These are phyloP conservation scores for Aleiodes testaceus DNA, from an alignment of 2,888 invertebrate genomes.

Conservation along the genomic window DNA sequence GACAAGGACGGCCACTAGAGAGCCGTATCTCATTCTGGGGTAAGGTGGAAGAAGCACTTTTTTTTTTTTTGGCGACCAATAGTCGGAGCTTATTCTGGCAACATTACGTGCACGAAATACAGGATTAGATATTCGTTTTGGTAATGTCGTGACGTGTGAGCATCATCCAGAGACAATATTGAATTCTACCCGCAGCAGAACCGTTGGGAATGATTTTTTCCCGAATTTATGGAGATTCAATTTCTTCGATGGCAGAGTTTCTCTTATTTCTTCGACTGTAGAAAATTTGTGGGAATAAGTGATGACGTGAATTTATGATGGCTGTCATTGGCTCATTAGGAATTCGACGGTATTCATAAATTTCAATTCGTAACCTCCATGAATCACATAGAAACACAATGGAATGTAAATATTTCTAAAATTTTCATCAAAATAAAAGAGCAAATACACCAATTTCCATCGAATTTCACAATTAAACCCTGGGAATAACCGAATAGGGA, in stretches of 20 bases:
- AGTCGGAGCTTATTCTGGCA: constrained; percentile 32
- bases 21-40: constrained; percentile 48
- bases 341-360: too few relatives aligned
- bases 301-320: too few relatives aligned
- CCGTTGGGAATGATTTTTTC: constrained; percentile 26
- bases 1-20: constrained; percentile 48
- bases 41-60: constrained; percentile 27
- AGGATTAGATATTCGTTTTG: constrained; percentile 36
- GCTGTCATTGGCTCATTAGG: too few relatives aligned
- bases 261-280: too few relatives aligned
- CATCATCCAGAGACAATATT: constrained; percentile 24
- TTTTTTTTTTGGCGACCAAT: constrained; percentile 45
- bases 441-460: constrained; percentile 29
- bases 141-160: constrained; percentile 32
- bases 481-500: constrained; percentile 34
- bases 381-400: constrained; percentile 35
- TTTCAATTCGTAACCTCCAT: too few relatives aligned
- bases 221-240: constrained; percentile 26
- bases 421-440: not conserved
- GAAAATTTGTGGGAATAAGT: too few relatives aligned
- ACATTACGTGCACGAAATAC: constrained; percentile 37
- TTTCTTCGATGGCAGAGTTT: not conserved
- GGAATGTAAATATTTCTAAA: constrained; percentile 19
- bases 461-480: constrained; percentile 44
- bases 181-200: constrained; percentile 1